These are phyloP conservation scores for Lasioglossum figueresi DNA, from an alignment of 2,888 invertebrate species.

Conservation along the genomic window DNA sequence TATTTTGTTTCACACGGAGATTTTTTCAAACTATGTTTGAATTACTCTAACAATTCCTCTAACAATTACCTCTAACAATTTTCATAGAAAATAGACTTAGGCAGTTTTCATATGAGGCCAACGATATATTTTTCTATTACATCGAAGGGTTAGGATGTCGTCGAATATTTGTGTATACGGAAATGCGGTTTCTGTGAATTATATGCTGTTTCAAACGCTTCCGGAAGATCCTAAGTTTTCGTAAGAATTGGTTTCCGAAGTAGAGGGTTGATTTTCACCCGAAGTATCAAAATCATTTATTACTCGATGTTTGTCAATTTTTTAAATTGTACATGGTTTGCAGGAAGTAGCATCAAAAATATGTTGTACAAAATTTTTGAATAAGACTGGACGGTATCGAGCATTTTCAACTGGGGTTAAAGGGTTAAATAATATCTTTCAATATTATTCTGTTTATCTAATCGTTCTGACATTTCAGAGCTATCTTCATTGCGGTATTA, in stretches of 20 bases:
- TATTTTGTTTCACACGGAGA: no score
- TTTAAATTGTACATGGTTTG: no score
- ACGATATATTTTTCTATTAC: neutral
- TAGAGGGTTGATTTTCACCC: neutral
- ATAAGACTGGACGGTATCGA: neutral
- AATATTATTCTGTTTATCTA: neutral
- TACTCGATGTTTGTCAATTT: no score
- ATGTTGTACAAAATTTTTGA: neutral
- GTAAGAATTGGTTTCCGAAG: neutral
- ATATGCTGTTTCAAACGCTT: neutral
- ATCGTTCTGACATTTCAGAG: neutral
- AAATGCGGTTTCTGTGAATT: neutral
- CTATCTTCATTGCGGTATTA: neutral
- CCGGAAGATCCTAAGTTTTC: neutral
- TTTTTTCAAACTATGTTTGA: no score
- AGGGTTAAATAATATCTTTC: neutral
- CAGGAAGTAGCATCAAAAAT: neutral
- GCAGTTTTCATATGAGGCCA: no score
- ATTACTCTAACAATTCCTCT: no score
- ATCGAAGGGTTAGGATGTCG: neutral
- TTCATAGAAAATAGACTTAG: no score
- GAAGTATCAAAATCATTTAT: neutral
- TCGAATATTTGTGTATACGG: neutral
- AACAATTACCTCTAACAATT: no score
- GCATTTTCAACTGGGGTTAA: neutral